phyloP scores from a whole-genome alignment of 2,888 invertebrate species.

The Tethea ocularis region DNA sequence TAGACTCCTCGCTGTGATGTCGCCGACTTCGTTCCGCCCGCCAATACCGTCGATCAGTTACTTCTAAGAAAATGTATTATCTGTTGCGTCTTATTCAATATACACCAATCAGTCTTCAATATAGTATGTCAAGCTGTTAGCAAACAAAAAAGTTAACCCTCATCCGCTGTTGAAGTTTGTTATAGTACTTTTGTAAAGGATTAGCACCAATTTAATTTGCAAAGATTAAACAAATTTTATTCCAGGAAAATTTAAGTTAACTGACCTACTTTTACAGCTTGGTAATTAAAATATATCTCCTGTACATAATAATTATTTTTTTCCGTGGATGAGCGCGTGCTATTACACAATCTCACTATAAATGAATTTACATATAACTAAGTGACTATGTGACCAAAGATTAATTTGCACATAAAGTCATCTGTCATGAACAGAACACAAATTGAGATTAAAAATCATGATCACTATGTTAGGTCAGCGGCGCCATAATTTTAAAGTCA shows the following conservation, averaged over 20 bases:
- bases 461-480: slow-evolving; percentile 58
- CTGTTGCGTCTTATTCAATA: slow-evolving; percentile 20
- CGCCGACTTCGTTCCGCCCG: slow-evolving; percentile 57
- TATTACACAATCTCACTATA: no score
- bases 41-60: slow-evolving; percentile 45
- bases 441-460: slow-evolving; percentile 52
- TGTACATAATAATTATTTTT: no score
- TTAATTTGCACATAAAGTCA: no score
- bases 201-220: not conserved
- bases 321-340: no score
- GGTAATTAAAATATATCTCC: not conserved
- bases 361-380: no score
- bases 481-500: slow-evolving; percentile 75
- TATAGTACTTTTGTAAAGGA: not conserved
- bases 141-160: not conserved
- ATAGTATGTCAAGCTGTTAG: not conserved
- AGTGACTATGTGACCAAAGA: no score
- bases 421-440: slow-evolving; percentile 38
- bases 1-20: slow-evolving; percentile 69
- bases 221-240: slow-evolving; percentile 2
- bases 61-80: slow-evolving; percentile 43
- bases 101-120: not conserved
- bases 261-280: not conserved
- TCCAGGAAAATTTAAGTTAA: not conserved
- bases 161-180: not conserved